Conservation (phyloP, 2,113 vertebrate species). For the Ceratotherium simum region DNA sequence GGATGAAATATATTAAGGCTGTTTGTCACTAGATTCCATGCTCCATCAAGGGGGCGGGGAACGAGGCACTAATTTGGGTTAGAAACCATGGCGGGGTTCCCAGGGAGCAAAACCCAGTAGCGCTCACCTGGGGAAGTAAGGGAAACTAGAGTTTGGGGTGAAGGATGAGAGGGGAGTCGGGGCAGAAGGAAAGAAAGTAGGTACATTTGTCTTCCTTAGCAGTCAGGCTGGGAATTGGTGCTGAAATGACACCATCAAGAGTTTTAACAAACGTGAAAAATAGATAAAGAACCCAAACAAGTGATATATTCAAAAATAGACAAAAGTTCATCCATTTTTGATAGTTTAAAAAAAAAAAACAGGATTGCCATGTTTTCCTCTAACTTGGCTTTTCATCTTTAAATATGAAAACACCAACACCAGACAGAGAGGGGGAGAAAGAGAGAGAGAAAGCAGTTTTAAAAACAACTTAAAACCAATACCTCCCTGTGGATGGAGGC, state of each 20-base stretch:
- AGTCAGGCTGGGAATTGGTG: background rate
- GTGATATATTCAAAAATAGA: background rate
- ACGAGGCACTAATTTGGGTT: background rate
- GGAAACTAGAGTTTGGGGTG: background rate
- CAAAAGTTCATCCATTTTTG: background rate
- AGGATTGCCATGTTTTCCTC: background rate
- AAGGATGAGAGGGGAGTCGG: background rate
- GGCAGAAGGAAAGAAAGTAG: background rate
- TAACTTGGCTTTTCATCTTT: slow-evolving; percentile 20
- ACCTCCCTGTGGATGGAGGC: background rate
- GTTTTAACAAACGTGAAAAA: background rate
- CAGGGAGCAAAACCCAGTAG: background rate
- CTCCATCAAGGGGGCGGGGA: background rate
- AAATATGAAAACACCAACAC: background rate
- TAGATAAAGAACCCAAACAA: background rate
- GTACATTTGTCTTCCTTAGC: background rate
- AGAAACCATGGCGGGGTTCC: background rate
- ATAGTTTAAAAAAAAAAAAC: background rate
- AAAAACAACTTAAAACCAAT: background rate
- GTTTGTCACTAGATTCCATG: background rate
- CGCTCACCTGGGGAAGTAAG: background rate
- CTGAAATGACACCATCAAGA: background rate
- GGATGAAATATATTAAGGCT: background rate
- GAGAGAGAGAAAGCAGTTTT: background rate
- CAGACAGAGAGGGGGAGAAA: too few relatives aligned